phyloP scores from a whole-genome alignment of 2,113 vertebrate genomes.

The Eptesicus fuscus region DNA sequence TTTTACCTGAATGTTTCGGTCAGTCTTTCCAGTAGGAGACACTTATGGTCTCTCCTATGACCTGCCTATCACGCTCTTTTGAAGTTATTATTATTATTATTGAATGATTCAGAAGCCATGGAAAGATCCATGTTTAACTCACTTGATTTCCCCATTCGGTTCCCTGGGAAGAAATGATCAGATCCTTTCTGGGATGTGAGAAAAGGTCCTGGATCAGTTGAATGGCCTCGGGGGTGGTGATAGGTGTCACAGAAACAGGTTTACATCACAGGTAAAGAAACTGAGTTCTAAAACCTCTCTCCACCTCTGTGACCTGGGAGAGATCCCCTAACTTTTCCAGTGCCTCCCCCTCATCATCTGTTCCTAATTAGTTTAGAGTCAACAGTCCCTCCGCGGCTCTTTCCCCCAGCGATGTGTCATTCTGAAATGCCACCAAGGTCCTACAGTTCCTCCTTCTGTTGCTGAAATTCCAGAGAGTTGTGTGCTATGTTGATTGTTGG shows the following conservation, averaged over 20 bases:
- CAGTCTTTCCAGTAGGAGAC: conserved; percentile 72
- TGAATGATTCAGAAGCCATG: neutral
- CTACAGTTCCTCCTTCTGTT: neutral
- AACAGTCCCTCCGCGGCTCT: neutral
- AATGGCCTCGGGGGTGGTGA: neutral
- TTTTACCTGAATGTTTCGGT: conserved; percentile 64
- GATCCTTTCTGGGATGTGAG: neutral
- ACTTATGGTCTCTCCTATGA: conserved; percentile 33
- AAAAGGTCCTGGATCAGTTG: neutral
- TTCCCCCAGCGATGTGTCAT: neutral
- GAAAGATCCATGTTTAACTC: neutral
- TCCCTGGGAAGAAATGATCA: neutral
- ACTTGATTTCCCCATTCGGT: conserved; percentile 7
- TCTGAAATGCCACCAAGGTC: neutral
- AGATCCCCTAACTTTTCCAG: neutral
- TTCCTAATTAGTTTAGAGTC: neutral
- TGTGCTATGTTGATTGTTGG: conserved; percentile 41
- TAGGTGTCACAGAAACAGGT: neutral
- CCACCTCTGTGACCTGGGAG: neutral
- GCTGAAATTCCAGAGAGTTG: neutral
- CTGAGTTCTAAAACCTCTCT: neutral
- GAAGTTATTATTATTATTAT: neutral
- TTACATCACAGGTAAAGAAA: neutral
- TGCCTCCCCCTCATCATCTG: neutral
- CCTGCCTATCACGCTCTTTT: neutral